Evolutionary conservation across 2,888 invertebrate species (phyloP), one percentile per base, ranked within the genome.

Genomic region (Trichogramma dendrolimi): DNA sequence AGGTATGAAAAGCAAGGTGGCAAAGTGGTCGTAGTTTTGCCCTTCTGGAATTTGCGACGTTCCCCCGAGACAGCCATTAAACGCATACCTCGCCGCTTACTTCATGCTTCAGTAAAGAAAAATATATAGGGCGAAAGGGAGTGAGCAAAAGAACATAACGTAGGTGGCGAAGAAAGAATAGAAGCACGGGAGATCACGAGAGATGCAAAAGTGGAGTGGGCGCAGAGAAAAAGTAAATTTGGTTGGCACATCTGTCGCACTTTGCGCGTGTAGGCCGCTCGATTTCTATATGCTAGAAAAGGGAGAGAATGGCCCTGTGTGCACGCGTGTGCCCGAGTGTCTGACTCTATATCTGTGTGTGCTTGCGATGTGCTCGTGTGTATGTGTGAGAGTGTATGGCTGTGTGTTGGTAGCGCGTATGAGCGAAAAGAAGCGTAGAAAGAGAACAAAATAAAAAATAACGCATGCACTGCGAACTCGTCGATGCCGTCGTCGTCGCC

Each of bases 201-300:
- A 27, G 27, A 43, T 7, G 4, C 6, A 38, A 5, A 14, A 39
- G 27, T 39, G 38, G 14, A 38, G 40, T 10, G 8, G 48, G 43
- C 2, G 38, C 38, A 41, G 52, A 41, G 27, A 48, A 47, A 54
- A 62, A 59, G 60, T 51, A 64, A 71, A 73, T 75, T 75, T 73
- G 73, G 70, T 67, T 68, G 64, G 62, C 70, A 67, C 75, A 75
- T 75, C 75, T 75, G 75, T 71, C 71, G 71, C 59, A 52, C 58
- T 65, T 44, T 5, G 56, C 42, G 38, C 27, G 27, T 27, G 27
- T 27, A 27, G 27, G 27, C 27, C 27, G 27, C 27, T 55, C 52
- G 50, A 48, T 48, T 53, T 10, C 10, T 8, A 40, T 6, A 51
- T n/a, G 47, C 46, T 44, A 48, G 46, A n/a, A 11, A 46, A 39